Base-by-base conservation (phyloP, 2,797 vertebrate genomes). In the Vireo griseus region DNA sequence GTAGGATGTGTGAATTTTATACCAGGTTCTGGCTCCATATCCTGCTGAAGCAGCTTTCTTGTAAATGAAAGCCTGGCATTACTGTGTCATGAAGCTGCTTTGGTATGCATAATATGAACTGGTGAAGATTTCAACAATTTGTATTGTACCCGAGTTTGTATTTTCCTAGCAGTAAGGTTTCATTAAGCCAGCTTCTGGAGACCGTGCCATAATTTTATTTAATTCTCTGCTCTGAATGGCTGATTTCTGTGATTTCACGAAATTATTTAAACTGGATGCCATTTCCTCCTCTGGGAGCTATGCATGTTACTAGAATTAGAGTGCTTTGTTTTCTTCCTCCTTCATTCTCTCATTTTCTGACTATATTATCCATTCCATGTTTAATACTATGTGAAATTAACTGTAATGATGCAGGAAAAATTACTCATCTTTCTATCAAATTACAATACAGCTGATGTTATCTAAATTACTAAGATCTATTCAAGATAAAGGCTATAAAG, bases 41-140 rank as follows among this genome's bases (percentile, higher is more conserved):
- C 92, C 78, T 96, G 95, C 95, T 96, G 92, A 97, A 92, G 55
- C 78, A 79, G 91, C 93, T 84, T 97, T 96, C 62, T 50, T 87
- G 67, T 62, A 94, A 95, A 86, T 31, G 14, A 73, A 83, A 67
- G 33, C 48, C 45, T 90, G 91, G 90, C 73, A 79, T n/a, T 90
- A 92, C 52, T 69, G 76, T 95, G 69, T 80, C 88, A 87, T 19
- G 29, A 92, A 93, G 76, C 26, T 73, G 78, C 45, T 82, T 92
- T 85, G 83, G 75, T 68, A 83, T 85, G 62, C 71, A 35, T 37
- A 90, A 88, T 50, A 78, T 16, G 31, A 88, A 79, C 33, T 67
- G 74, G 72, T 76, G 29, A 94, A 84, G 57, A 78, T 78, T 94
- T 92, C 48, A 77, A 71, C 75, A 67, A 66, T 80, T 72, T 1